These are phyloP conservation scores for Nemapogon koenigi DNA, from an alignment of 2,888 invertebrate genomes.

Conservation along the genomic window DNA sequence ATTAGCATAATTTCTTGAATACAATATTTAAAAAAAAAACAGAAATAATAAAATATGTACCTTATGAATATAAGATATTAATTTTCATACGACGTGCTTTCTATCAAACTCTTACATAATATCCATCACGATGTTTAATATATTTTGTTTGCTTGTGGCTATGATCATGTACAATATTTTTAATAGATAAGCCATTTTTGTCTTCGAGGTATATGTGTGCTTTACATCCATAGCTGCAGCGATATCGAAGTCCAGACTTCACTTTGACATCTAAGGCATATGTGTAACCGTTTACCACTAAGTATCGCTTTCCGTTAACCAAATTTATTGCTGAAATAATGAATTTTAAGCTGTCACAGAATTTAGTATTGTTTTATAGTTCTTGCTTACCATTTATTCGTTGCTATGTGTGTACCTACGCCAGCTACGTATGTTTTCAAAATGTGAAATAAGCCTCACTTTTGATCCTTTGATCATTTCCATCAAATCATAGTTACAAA, in stretches of 20 bases:
- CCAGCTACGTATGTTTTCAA: no score
- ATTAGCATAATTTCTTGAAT: no score
- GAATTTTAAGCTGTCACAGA: no score
- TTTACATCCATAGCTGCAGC: slow-evolving; percentile 4
- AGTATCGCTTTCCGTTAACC: slow-evolving; percentile 1
- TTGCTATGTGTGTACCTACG: no score
- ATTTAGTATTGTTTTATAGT: no score
- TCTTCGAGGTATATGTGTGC: slow-evolving; percentile 5
- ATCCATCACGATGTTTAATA: background rate
- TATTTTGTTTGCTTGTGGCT: background rate
- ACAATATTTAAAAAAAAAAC: no score
- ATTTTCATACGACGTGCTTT: no score
- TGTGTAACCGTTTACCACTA: slow-evolving; percentile 1
- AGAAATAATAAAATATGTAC: no score
- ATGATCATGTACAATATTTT: slow-evolving; percentile 4
- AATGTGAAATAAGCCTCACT: no score
- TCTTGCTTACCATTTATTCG: no score
- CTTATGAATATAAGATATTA: no score
- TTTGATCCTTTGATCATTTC: background rate
- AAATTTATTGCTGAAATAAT: background rate
- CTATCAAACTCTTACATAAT: no score
- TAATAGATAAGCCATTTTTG: slow-evolving; percentile 1
- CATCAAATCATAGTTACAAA: background rate
- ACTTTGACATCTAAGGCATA: background rate
- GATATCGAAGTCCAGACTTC: background rate